A percentile compares a stretch with the other conserved stretches of the same genome.
phyloP scores from a whole-genome alignment of 2,888 invertebrate species.

The Polydrusus pterygomalis region DNA sequence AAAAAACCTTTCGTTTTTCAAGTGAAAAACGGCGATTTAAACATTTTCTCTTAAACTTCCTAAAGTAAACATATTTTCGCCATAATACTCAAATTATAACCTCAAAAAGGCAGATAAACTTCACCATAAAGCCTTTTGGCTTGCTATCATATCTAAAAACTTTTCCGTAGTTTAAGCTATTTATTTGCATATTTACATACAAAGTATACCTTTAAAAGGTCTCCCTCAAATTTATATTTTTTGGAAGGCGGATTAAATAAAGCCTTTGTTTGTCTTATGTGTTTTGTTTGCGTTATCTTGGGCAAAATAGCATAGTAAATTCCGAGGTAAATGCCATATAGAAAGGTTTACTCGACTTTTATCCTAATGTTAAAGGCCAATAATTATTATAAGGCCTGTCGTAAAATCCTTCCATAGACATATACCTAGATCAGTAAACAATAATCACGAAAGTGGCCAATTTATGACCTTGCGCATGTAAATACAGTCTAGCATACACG shows the following conservation, averaged over 20 bases:
- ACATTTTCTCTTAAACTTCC: neutral
- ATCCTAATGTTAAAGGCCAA: too few relatives aligned
- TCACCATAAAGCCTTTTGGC: constrained; percentile 29
- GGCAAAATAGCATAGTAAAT: too few relatives aligned
- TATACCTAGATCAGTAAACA: too few relatives aligned
- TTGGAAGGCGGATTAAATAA: neutral
- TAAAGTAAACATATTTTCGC: constrained; percentile 5
- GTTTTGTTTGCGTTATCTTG: neutral
- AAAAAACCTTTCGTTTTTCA: too few relatives aligned
- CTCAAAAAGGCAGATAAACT: constrained; percentile 21
- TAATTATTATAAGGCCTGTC: too few relatives aligned
- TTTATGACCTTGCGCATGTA: too few relatives aligned
- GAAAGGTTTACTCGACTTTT: too few relatives aligned
- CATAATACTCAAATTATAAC: neutral
- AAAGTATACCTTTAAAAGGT: constrained; percentile 39
- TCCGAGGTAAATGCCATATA: neutral
- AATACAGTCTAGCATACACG: too few relatives aligned
- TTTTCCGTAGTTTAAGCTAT: constrained; percentile 48
- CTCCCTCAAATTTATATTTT: constrained; percentile 19
- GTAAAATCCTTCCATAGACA: too few relatives aligned
- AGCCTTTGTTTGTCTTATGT: constrained; percentile 45
- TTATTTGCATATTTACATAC: constrained; percentile 53
- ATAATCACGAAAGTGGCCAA: too few relatives aligned
- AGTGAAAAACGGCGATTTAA: neutral
- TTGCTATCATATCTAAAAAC: constrained; percentile 34